Evolutionary conservation across 2,888 invertebrate species (phyloP), one percentile per base, ranked within the genome.

Genomic region (Oligia fasciuncula): DNA sequence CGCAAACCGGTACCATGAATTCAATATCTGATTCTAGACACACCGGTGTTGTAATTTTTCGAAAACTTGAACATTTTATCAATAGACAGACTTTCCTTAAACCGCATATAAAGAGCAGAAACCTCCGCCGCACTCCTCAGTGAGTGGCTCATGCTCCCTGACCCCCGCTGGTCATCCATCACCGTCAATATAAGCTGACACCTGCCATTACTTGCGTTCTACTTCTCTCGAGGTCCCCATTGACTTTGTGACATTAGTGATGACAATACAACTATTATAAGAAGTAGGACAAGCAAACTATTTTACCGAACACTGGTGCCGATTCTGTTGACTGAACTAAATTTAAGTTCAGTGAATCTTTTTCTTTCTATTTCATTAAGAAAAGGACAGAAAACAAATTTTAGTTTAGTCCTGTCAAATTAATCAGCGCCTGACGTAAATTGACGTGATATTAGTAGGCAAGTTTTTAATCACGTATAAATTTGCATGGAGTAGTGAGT

Each of bases 151-250:
- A 0, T 14, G 60, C 6, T 35, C 62, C 71, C 14, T 54, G 72
- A 40, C 4, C 63, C 49, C 29, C 29, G 70, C 74, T 23, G 67
- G 51, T 51, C 62, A 83, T 84, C 68, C 71, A 69, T 84, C 85
- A 69, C 75, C 68, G 69, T 79, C 84, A 79, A 75, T 68, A 79
- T 35, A 72, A 84, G 29, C 57, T 72, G 83, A 68, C 79, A 17
- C 69, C 84, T 13, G 57, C 23, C 62, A 68, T 62, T 29, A 66
- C 73, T 51, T 17, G 40, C 29, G 40, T 66, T 51, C 57, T 66
- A 11, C 19, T 69, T 57, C 19, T 51, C 11, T 40, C 46, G 2
- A 13, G n/a, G 43, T 65, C 29, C 51, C 54, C 46, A 23, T 70
- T 46, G 57, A 54, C 51, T 51, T 51, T 35, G 40, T 46, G 43